Percentiles rank a stretch among this genome's conserved stretches.
phyloP scores from a whole-genome alignment of 2,797 vertebrate genomes.

The Coreius guichenoti region DNA sequence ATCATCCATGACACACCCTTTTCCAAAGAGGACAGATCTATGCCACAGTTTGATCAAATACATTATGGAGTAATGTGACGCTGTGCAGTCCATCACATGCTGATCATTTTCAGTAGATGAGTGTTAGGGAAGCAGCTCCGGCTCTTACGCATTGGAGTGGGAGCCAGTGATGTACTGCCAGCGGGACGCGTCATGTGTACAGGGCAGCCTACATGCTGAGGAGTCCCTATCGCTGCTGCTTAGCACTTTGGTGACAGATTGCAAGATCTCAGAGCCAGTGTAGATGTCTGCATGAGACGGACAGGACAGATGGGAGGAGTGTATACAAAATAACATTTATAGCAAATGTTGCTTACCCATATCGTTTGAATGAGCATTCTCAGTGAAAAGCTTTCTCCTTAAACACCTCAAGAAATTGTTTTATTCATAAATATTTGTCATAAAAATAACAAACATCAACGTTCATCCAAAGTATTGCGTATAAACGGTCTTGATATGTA shows the following conservation, averaged over 20 bases:
- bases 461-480: slow-evolving; percentile 82
- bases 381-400: slow-evolving; percentile 31
- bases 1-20: background rate
- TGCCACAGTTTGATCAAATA: slow-evolving; percentile 27
- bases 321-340: slow-evolving; percentile 12
- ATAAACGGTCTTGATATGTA: slow-evolving; percentile 82
- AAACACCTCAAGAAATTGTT: slow-evolving; percentile 81
- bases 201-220: slow-evolving; percentile 68
- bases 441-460: slow-evolving; percentile 89
- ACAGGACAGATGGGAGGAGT: slow-evolving; percentile 15
- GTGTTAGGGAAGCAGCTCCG: slow-evolving; percentile 73
- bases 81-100: slow-evolving; percentile 69
- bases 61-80: background rate
- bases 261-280: slow-evolving; percentile 52
- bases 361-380: slow-evolving; percentile 10
- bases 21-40: slow-evolving; percentile 12
- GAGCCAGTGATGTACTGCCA: slow-evolving; percentile 71
- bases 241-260: slow-evolving; percentile 63
- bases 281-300: slow-evolving; percentile 33
- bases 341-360: slow-evolving; percentile 1
- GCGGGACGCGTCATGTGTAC: slow-evolving; percentile 72
- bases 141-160: slow-evolving; percentile 76
- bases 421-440: slow-evolving; percentile 85
- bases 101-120: slow-evolving; percentile 72
- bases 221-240: slow-evolving; percentile 67